Evolutionary conservation across 1,140 invertebrate genomes (phyloP), one percentile per base, ranked within the genome.

Genomic region (Magallana gigas): DNA sequence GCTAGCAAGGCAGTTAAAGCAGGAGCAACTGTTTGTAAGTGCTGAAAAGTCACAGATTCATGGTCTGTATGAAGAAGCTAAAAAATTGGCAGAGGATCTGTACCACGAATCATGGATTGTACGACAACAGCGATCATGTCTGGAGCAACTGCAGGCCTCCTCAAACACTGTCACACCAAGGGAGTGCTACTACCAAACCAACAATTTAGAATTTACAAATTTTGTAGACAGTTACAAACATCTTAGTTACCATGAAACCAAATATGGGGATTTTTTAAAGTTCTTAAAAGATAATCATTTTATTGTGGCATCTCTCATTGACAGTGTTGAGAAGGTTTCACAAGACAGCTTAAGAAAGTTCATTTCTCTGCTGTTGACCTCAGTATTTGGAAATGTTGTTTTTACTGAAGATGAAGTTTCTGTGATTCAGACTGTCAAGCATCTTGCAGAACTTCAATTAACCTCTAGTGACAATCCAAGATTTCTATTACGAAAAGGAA

Each of bases 141-240:
- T 99, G 6, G 97, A 98, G 91, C 96, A 96, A 88, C 94, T 99
- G 87, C 96, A 98, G 81, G 95, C 97, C 97, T 8, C 95, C 96
- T 88, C 96, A 97, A 1, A 88, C 56, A 85, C 90, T 57, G 76
- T 91, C 18, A 88, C 90, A 8, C 87, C 89, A 1, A 87, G 88
- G 48, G 91, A 90, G 36, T 89, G 96, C 96, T 84, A 95, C 96
- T 58, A 97, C 87, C 95, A 96, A 90, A 97, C 97, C 8, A 97
- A 97, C 93, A 94, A 96, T 68, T 95, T 98, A 36, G 97, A 98
- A 90, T 96, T 96, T 91, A 96, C 97, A 3, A 96, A 96, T 83
- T 99, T 99, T 94, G 95, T 98, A 60, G 98, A 99, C 94, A 97
- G 97, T 56, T 98, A 98, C 93, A 98, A 98, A 95, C 96, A 97